Evolutionary conservation across 2,797 vertebrate genomes (phyloP), one percentile per base, ranked within the genome.

Genomic region (Jordanella pulchra): DNA sequence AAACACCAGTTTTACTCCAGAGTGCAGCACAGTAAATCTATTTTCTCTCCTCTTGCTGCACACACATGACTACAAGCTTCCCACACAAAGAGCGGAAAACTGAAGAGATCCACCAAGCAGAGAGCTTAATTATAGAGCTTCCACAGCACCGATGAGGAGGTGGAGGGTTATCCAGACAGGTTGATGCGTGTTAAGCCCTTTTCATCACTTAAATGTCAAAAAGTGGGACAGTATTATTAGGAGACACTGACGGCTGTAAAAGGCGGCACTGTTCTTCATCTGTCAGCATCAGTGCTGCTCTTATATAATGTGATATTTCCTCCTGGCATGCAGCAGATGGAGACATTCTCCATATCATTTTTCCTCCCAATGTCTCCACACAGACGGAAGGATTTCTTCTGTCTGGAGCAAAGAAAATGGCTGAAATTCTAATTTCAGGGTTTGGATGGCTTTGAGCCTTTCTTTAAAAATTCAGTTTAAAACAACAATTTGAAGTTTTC

Each of bases 301-400:
- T 88, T 85, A 81, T 80, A 76, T 80, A 86, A 86, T 48, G 35
- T 69, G 35, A 82, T 76, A 86, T 69, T 87, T 86, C 48, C 67
- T 18, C 5, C 32, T 7, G 4, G 7, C 1, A 23, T 60, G 32
- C 91, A 92, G 86, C 79, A 92, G 92, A 86, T 87, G 92, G 92
- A 84, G 89, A 77, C 84, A 87, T 87, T 79, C 72, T 71, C 87
- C 72, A 56, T 76, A 73, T 86, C 64, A 87, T 89, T 63, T 67
- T 76, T 69, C 72, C 56, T 4, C 1, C n/a, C n/a, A n/a, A 42
- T 25, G 54, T 4, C 67, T 56, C 64, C 28, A n/a, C 12, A 65
- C 39, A 21, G 1, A 70, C 1, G 7, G 69, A 72, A 78, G 67
- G n/a, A 75, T 85, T 77, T 86, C 86, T 92, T 91, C 92, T 87